These are phyloP conservation scores for Paedocypris micromegethes DNA, from an alignment of 2,797 vertebrate genomes.

Conservation along the genomic window DNA sequence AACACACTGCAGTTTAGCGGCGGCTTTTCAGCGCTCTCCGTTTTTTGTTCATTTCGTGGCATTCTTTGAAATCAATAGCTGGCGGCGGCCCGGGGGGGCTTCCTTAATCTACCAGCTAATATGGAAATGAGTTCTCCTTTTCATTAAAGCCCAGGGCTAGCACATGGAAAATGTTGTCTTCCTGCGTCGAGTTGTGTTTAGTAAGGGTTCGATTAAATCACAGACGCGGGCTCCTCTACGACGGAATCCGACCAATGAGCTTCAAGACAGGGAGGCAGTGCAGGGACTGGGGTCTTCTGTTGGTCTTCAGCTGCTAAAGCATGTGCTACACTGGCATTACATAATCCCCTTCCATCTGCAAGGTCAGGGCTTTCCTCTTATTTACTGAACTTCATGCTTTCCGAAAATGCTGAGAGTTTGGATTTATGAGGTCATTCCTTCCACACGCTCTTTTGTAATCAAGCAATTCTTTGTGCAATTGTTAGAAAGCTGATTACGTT, in stretches of 20 bases:
- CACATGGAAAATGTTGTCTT: conserved; percentile 20
- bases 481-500: too few species aligned
- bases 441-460: too few species aligned
- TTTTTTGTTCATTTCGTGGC: conserved; percentile 10
- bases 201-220: conserved; percentile 22
- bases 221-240: too few species aligned
- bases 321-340: conserved; percentile 4
- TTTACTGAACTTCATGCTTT: too few species aligned
- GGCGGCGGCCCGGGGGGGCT: conserved; percentile 8
- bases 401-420: too few species aligned
- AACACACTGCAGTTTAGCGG: background rate
- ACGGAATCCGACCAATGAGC: too few species aligned
- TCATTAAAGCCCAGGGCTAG: conserved; percentile 8
- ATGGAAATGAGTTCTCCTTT: conserved; percentile 36
- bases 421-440: too few species aligned
- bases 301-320: conserved; percentile 4
- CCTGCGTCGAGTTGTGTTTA: conserved; percentile 26
- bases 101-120: conserved; percentile 43
- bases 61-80: conserved; percentile 25
- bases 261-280: conserved; percentile 14
- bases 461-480: too few species aligned
- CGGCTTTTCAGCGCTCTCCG: conserved; percentile 8
- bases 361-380: conserved; percentile 8
- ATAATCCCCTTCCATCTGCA: conserved; percentile 17
- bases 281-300: conserved; percentile 1